phyloP scores from a whole-genome alignment of 2,113 vertebrate genomes.

The Mustela lutreola region DNA sequence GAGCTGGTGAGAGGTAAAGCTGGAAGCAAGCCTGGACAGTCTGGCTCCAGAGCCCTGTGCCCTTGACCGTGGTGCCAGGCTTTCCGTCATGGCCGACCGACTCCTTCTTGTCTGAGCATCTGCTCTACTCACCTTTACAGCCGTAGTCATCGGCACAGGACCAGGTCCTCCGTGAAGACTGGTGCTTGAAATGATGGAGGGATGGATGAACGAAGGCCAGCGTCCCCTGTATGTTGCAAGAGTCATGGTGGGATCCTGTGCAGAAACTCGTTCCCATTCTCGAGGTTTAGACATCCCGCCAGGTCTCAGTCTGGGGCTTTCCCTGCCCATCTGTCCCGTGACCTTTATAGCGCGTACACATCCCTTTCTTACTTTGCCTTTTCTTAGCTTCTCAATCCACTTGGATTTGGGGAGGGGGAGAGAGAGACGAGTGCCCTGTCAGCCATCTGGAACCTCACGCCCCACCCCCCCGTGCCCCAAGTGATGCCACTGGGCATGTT shows the following conservation, averaged over 20 bases:
- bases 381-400: background rate
- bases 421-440: background rate
- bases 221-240: too few relatives aligned
- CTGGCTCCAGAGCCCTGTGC: background rate
- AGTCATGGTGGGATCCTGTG: background rate
- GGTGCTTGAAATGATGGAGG: too few relatives aligned
- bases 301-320: background rate
- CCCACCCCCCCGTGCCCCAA: accelerated
- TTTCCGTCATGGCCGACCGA: background rate
- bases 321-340: accelerated
- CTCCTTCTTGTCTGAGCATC: background rate
- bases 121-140: background rate
- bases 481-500: accelerated
- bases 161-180: background rate
- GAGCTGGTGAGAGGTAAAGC: background rate
- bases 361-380: background rate
- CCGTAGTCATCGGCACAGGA: accelerated
- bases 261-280: too few relatives aligned
- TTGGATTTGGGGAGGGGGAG: background rate
- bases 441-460: background rate
- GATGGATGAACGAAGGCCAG: background rate
- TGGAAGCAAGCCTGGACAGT: accelerated
- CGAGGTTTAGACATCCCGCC: background rate
- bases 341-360: accelerated
- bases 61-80: accelerated